Percentiles rank a stretch among this genome's conserved stretches.
Conservation (phyloP, 2,113 vertebrate species). For the Pachycephala philippinensis region DNA sequence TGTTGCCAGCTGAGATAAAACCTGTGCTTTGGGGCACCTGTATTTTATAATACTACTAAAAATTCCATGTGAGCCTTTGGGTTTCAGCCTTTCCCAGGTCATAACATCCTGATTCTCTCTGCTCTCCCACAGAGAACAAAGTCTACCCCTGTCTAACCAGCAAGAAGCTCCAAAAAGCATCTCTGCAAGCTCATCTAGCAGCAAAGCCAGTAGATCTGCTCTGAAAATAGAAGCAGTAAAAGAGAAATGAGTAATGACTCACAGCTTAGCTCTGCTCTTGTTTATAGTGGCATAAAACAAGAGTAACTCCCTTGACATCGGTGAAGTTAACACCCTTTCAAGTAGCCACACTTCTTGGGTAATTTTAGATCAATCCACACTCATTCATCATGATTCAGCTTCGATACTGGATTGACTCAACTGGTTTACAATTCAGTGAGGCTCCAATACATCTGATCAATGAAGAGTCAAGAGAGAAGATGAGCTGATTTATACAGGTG, state of each 20-base stretch:
- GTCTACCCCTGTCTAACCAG: neutral
- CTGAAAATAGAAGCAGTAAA: conserved; percentile 45
- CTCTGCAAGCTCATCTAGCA: conserved; percentile 41
- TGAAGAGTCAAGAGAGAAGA: neutral
- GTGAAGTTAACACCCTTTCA: neutral
- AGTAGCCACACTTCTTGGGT: neutral
- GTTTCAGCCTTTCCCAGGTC: neutral
- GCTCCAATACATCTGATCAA: neutral
- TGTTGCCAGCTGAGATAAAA: neutral
- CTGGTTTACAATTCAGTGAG: neutral
- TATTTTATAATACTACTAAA: neutral
- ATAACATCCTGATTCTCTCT: neutral
- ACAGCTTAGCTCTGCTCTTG: conserved; percentile 23
- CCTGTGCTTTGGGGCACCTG: neutral
- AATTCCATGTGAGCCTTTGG: neutral
- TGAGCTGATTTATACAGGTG: neutral
- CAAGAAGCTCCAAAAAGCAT: conserved; percentile 37
- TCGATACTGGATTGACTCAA: neutral
- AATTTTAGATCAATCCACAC: neutral
- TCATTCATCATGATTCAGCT: neutral
- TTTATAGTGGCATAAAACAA: conserved; percentile 31
- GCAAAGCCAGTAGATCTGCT: conserved; percentile 34
- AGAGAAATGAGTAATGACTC: conserved; percentile 34
- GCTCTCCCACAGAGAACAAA: conserved; percentile 38
- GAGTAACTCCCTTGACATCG: conserved; percentile 11